These are phyloP conservation scores for Bos taurus DNA, from an alignment of 2,113 vertebrate species.

Conservation along the genomic window DNA sequence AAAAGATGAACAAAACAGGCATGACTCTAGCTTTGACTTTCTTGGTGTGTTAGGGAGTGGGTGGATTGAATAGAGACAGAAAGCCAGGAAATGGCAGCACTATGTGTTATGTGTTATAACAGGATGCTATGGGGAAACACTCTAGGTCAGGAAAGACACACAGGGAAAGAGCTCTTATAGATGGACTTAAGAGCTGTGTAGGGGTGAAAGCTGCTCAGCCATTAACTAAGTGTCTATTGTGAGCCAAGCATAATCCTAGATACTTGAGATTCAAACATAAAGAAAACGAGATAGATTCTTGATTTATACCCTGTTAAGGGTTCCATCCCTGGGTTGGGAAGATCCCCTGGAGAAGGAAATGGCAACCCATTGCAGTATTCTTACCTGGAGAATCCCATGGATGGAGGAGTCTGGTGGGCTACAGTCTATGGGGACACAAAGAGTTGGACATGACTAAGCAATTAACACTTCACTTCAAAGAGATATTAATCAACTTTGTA, in stretches of 20 bases:
- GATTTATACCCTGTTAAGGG: background rate
- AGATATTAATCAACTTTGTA: background rate
- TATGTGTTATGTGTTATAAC: background rate
- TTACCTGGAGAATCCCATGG: background rate
- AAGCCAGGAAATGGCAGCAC: background rate
- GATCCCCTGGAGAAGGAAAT: background rate
- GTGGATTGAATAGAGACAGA: background rate
- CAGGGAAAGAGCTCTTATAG: background rate
- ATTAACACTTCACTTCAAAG: background rate
- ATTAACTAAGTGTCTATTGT: background rate
- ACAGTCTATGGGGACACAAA: background rate
- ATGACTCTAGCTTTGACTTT: background rate
- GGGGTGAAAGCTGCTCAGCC: background rate
- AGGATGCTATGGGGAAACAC: background rate
- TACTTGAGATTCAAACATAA: background rate
- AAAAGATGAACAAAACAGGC: background rate
- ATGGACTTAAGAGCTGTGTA: background rate
- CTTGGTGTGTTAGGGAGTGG: rapidly evolving
- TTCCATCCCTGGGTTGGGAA: background rate
- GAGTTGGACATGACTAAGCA: background rate
- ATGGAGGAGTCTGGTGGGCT: background rate
- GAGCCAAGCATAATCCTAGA: background rate
- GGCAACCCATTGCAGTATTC: background rate
- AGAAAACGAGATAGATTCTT: background rate
- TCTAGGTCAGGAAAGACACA: background rate